Conservation (phyloP, 2,113 vertebrate genomes). For the Sapajus apella region DNA sequence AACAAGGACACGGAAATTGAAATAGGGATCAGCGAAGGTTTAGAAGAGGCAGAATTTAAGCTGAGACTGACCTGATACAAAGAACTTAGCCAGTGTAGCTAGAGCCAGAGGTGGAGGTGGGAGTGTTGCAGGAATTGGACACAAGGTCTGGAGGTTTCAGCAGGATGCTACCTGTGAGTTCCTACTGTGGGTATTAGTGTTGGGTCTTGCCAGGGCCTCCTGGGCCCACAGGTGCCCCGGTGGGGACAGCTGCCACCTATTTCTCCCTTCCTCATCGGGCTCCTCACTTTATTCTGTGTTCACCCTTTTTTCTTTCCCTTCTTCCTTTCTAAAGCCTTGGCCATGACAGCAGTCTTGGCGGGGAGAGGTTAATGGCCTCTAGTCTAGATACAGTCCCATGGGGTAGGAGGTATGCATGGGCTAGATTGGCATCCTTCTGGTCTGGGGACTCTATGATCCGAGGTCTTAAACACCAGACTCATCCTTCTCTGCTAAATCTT, state of each 20-base stretch:
- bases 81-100: background rate
- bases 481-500: background rate
- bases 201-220: background rate
- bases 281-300: background rate
- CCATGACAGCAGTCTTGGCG: background rate
- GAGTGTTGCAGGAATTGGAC: background rate
- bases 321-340: background rate
- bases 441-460: too few relatives aligned
- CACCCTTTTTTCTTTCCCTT: background rate
- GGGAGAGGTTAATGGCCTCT: background rate
- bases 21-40: background rate
- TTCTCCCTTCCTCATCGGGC: background rate
- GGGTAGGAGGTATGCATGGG: rapidly evolving
- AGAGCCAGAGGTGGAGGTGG: background rate
- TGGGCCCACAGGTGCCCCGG: rapidly evolving
- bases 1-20: background rate
- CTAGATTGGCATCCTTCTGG: background rate
- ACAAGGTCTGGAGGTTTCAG: background rate
- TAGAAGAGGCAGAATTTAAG: background rate
- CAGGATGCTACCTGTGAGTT: background rate
- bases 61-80: background rate
- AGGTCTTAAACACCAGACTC: background rate
- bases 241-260: background rate
- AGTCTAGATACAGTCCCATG: background rate
- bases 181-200: rapidly evolving